These are phyloP conservation scores for Chesias legatella DNA, from an alignment of 2,888 invertebrate genomes.

Conservation along the genomic window DNA sequence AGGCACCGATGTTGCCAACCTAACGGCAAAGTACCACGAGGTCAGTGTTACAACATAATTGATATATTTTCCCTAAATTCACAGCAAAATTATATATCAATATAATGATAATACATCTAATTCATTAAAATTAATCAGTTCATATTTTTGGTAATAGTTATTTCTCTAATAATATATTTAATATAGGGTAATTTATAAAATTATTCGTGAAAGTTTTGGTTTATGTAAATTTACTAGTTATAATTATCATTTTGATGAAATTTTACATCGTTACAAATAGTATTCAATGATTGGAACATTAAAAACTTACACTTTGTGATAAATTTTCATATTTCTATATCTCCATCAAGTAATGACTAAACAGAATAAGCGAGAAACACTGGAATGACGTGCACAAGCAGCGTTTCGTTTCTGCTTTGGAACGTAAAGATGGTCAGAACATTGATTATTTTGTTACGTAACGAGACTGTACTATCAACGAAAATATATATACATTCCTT, in stretches of 20 bases:
- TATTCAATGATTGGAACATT: too few species aligned
- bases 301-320: neutral
- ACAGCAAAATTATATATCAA: conserved; percentile 12
- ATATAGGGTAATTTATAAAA: too few species aligned
- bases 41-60: conserved; percentile 53
- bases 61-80: conserved; percentile 25
- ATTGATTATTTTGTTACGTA: conserved; percentile 7
- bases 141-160: too few species aligned
- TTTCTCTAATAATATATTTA: too few species aligned
- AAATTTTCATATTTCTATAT: neutral
- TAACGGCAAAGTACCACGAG: conserved; percentile 69
- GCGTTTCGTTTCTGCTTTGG: conserved; percentile 40
- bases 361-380: conserved; percentile 34
- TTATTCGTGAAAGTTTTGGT: too few species aligned
- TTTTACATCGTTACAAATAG: too few species aligned
- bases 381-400: conserved; percentile 40
- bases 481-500: too few species aligned
- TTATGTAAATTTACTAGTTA: too few species aligned
- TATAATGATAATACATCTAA: too few species aligned
- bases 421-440: conserved; percentile 1
- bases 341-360: conserved; percentile 21
- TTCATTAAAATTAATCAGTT: too few species aligned
- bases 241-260: too few species aligned
- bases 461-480: neutral
- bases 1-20: conserved; percentile 74